These are phyloP conservation scores for Microchrysa polita DNA, from an alignment of 2,888 invertebrate genomes.

Conservation along the genomic window DNA sequence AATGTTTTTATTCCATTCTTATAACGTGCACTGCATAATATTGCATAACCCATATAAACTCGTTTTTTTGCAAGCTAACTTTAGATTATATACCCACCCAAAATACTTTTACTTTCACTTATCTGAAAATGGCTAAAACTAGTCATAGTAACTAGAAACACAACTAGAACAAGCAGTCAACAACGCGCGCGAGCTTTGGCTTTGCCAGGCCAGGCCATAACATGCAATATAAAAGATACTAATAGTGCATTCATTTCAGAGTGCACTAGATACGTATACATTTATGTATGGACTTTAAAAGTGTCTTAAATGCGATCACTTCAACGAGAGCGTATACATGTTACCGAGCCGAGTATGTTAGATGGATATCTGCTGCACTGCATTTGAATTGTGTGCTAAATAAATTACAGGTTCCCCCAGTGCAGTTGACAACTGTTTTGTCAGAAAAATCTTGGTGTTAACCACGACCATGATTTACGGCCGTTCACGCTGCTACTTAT, in stretches of 20 bases:
- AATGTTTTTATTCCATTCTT: neutral
- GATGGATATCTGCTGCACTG: too few relatives aligned
- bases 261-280: too few relatives aligned
- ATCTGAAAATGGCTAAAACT: conserved; percentile 1
- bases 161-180: conserved; percentile 1
- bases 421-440: conserved; percentile 24
- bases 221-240: too few relatives aligned
- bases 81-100: conserved; percentile 19
- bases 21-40: too few relatives aligned
- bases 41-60: neutral
- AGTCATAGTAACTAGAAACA: conserved; percentile 3
- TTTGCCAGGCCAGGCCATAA: too few relatives aligned
- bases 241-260: too few relatives aligned
- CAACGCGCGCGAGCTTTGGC: too few relatives aligned
- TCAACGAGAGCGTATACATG: neutral
- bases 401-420: conserved; percentile 32
- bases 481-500: conserved; percentile 47
- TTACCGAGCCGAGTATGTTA: neutral
- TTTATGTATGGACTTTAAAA: neutral
- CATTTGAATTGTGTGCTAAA: conserved; percentile 29
- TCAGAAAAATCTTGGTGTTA: conserved; percentile 40
- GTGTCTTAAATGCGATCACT: neutral
- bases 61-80: conserved; percentile 3
- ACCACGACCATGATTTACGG: conserved; percentile 47
- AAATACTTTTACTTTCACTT: conserved; percentile 39